Evolutionary conservation across 2,797 vertebrate species (phyloP).

Genomic region (Pseudotriccus pelzelni): DNA sequence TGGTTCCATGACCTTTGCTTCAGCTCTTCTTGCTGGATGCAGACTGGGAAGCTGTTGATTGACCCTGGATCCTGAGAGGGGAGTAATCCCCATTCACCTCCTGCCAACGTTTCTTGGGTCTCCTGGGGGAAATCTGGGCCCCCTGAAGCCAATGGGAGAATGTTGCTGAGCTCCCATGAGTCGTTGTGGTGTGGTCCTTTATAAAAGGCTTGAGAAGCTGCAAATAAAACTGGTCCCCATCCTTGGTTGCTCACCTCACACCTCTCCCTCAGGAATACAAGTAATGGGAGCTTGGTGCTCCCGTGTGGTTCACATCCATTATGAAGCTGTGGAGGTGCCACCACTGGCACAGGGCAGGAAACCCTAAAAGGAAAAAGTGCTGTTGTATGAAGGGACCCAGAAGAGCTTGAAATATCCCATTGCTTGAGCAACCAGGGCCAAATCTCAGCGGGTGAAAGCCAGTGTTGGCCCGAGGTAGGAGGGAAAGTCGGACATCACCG

Average conservation of each 20-base stretch:
- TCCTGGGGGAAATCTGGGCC: background rate
- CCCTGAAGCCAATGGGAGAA: background rate
- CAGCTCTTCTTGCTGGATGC: background rate
- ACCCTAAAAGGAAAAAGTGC: background rate
- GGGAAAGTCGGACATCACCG: background rate
- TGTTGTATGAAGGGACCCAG: background rate
- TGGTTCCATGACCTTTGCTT: background rate
- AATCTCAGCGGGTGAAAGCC: fast-evolving
- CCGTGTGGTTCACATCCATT: fast-evolving
- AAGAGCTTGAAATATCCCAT: background rate
- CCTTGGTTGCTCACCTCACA: background rate
- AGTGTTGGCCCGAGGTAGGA: background rate
- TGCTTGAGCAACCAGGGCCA: background rate
- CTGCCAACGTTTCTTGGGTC: background rate
- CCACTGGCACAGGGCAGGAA: background rate
- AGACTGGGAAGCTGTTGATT: background rate
- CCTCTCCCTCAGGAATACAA: background rate
- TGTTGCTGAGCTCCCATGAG: background rate
- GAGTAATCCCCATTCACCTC: fast-evolving
- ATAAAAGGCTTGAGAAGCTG: background rate
- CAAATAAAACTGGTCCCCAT: background rate
- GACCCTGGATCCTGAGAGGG: background rate
- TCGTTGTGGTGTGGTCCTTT: background rate
- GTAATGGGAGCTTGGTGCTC: background rate
- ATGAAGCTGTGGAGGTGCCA: background rate